phyloP scores from a whole-genome alignment of 2,113 vertebrate genomes.

The Rattus rattus region DNA sequence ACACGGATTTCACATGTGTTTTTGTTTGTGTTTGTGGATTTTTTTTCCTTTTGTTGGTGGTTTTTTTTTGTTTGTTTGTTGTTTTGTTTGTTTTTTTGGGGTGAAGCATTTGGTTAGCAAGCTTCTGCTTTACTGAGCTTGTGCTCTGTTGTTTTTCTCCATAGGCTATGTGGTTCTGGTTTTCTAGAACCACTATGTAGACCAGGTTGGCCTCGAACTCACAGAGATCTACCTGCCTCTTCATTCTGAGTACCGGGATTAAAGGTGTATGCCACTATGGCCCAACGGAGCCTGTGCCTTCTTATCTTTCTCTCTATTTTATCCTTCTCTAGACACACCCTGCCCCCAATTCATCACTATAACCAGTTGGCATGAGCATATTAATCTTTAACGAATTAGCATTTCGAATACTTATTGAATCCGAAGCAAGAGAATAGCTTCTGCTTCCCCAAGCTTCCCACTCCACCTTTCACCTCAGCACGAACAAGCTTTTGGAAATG shows the following conservation, averaged over 20 bases:
- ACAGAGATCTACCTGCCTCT: background rate
- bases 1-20: slow-evolving; percentile 5
- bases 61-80: background rate
- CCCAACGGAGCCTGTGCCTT: background rate
- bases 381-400: slow-evolving; percentile 77
- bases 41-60: background rate
- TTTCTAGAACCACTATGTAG: background rate
- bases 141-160: background rate
- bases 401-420: slow-evolving; percentile 76
- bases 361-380: slow-evolving; percentile 45
- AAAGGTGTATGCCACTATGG: background rate
- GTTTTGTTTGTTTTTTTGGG: background rate
- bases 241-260: background rate
- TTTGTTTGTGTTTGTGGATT: background rate
- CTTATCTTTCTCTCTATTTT: background rate
- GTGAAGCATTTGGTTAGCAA: slow-evolving; percentile 37
- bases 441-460: slow-evolving; percentile 57
- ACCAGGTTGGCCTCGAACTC: background rate
- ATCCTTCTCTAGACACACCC: slow-evolving; percentile 7
- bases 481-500: slow-evolving; percentile 56
- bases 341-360: slow-evolving; percentile 30
- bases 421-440: slow-evolving; percentile 70
- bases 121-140: slow-evolving; percentile 22
- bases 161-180: background rate
- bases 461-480: slow-evolving; percentile 57